These are phyloP conservation scores for Atrichornis clamosus DNA, from an alignment of 2,113 vertebrate species.

Conservation along the genomic window DNA sequence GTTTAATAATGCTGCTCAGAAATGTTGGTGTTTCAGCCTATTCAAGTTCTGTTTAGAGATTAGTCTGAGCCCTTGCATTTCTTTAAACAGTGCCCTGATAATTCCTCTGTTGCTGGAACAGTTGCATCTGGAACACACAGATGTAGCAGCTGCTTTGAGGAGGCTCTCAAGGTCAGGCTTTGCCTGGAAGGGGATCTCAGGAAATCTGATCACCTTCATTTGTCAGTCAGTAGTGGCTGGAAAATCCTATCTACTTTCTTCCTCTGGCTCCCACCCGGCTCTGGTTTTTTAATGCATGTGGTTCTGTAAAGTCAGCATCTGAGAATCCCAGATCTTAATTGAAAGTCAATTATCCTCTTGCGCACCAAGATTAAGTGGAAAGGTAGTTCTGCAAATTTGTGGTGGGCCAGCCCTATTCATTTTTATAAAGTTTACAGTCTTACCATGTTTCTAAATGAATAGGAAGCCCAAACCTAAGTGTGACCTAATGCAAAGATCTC, in stretches of 20 bases:
- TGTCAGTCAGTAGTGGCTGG: background rate
- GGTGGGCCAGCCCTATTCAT: background rate
- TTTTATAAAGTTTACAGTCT: background rate
- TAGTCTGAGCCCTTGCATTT: background rate
- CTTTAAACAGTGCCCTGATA: background rate
- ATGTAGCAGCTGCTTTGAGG: background rate
- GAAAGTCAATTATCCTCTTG: background rate
- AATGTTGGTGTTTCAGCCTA: background rate
- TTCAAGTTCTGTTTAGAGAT: constrained; percentile 18
- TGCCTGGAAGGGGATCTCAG: background rate
- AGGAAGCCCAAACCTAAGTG: background rate
- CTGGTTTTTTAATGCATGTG: background rate
- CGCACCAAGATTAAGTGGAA: background rate
- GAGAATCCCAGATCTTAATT: background rate
- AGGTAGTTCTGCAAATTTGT: background rate
- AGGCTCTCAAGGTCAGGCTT: constrained; percentile 29
- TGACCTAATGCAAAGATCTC: background rate
- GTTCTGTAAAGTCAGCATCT: background rate
- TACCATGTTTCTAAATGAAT: background rate
- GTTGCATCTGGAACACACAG: background rate
- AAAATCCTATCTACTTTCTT: constrained; percentile 2
- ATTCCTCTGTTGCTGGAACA: background rate
- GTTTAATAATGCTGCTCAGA: constrained; percentile 12
- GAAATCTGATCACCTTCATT: background rate
- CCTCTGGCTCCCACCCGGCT: background rate